phyloP scores from a whole-genome alignment of 2,888 invertebrate species.

The Tenthredo amoena region DNA sequence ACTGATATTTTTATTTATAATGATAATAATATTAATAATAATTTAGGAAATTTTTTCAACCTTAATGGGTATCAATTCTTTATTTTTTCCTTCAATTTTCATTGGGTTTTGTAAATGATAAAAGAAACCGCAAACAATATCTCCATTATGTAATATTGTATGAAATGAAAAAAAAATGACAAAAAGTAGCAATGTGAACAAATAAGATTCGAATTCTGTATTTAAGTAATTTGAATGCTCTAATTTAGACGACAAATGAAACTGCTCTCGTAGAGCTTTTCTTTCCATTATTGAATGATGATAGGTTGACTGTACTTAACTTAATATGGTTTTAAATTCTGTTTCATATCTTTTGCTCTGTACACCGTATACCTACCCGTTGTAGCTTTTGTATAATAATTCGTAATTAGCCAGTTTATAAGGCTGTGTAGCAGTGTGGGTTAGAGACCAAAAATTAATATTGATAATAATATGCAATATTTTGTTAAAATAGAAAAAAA shows the following conservation, averaged over 20 bases:
- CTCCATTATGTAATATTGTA: slow-evolving; percentile 7
- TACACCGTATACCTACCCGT: not conserved
- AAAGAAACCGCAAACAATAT: not conserved
- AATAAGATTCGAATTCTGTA: not conserved
- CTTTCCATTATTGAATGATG: not conserved
- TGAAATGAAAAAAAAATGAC: not conserved
- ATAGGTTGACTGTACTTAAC: slow-evolving; percentile 12
- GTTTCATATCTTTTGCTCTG: not conserved
- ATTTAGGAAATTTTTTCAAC: slow-evolving; percentile 3
- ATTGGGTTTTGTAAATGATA: not conserved
- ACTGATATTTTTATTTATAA: slow-evolving; percentile 49
- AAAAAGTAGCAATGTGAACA: not conserved
- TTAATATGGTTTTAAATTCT: not conserved
- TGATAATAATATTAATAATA: slow-evolving; percentile 29
- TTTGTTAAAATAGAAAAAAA: slow-evolving; percentile 48
- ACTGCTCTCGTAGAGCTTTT: not conserved
- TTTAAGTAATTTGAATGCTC: not conserved
- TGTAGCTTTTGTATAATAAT: slow-evolving; percentile 32
- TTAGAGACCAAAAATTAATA: slow-evolving; percentile 54
- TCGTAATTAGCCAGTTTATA: slow-evolving; percentile 34
- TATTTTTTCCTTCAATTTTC: not conserved
- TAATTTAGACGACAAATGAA: not conserved
- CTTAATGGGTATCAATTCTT: not conserved
- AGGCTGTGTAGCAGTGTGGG: slow-evolving; percentile 35
- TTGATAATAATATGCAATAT: slow-evolving; percentile 54